Percentiles rank a stretch among this genome's conserved stretches.
phyloP scores from a whole-genome alignment of 37 sponge, comb jelly and placozoan genomes.

The Halisarca cf. caerulea region DNA sequence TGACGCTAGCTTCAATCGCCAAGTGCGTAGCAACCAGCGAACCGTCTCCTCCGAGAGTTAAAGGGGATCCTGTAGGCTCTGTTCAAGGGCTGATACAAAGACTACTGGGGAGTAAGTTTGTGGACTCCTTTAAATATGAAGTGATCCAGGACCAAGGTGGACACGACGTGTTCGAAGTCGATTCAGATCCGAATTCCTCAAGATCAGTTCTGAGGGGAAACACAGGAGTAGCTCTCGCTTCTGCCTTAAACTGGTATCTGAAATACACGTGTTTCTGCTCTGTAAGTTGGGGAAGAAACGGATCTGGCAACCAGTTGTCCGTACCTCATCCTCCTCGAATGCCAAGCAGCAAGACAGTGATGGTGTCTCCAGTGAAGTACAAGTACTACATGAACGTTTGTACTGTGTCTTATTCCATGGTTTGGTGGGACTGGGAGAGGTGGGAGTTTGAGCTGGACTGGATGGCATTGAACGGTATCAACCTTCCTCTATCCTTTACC shows the following conservation, averaged over 20 bases:
- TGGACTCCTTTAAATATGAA: constrained; percentile 29
- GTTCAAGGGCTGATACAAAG: constrained; percentile 36
- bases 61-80: not conserved
- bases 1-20: not conserved
- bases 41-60: not conserved
- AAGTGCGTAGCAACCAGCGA: not conserved
- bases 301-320: constrained; percentile 39
- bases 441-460: constrained; percentile 46
- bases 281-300: constrained; percentile 40
- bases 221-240: constrained; percentile 50
- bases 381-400: constrained; percentile 41
- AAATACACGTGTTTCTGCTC: constrained; percentile 34
- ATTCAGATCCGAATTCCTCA: not conserved
- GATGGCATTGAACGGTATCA: constrained; percentile 53
- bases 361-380: constrained; percentile 28
- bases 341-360: not conserved
- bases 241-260: constrained; percentile 48
- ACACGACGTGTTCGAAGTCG: constrained; percentile 44
- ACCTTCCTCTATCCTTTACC: constrained; percentile 48
- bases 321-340: not conserved
- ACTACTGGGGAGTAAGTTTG: constrained; percentile 39
- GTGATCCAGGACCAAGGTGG: constrained; percentile 11
- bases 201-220: constrained; percentile 32
- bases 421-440: constrained; percentile 47
- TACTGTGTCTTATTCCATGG: constrained; percentile 38